Evolutionary conservation across 2,888 invertebrate genomes (phyloP).

Genomic region (Myopa testacea): DNA sequence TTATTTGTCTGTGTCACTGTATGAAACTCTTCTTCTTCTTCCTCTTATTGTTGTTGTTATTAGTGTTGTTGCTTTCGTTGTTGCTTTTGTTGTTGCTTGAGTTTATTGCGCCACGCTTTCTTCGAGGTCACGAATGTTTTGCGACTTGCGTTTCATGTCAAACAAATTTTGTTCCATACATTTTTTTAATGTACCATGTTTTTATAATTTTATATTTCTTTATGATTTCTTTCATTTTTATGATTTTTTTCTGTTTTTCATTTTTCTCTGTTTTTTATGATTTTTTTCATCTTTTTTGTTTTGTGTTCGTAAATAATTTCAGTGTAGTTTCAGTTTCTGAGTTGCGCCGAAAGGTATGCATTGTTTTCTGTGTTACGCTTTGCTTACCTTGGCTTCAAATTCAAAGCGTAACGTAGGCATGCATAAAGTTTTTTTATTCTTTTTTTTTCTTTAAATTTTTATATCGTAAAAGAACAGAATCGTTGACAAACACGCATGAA

Average conservation of each 20-base stretch:
- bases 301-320: too few relatives aligned
- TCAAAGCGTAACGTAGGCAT: not conserved
- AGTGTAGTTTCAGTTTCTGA: not conserved
- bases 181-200: not conserved
- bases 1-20: not conserved
- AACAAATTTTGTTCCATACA: not conserved
- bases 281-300: too few relatives aligned
- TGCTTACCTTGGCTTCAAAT: conserved; percentile 24
- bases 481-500: conserved; percentile 6
- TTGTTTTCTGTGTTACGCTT: conserved; percentile 14
- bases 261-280: too few relatives aligned
- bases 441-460: too few relatives aligned
- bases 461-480: conserved; percentile 15
- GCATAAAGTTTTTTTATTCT: too few relatives aligned
- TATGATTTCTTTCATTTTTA: too few relatives aligned
- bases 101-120: conserved; percentile 8
- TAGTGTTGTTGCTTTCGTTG: not conserved
- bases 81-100: not conserved
- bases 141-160: not conserved
- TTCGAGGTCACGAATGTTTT: conserved; percentile 19
- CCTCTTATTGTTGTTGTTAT: not conserved
- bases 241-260: too few relatives aligned
- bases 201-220: not conserved
- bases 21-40: not conserved
- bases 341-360: conserved; percentile 25